Conservation (phyloP, 2,888 invertebrate genomes). For the Tenthredo amoena region DNA sequence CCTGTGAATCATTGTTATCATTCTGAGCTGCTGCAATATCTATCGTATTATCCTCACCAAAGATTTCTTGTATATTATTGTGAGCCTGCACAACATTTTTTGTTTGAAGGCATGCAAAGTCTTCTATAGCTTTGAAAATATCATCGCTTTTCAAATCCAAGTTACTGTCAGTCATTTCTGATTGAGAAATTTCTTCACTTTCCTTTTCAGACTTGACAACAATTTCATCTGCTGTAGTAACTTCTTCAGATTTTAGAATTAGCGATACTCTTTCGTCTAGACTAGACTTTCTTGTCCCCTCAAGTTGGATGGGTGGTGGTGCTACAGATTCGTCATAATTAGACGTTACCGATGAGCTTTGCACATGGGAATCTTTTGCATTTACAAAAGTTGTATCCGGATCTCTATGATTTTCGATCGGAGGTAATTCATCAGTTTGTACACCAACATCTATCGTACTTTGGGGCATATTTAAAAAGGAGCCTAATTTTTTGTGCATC, state of each 20-base stretch:
- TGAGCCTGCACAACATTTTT: constrained; percentile 30
- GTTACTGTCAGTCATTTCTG: constrained; percentile 17
- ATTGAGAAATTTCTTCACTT: neutral
- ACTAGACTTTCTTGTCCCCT: constrained; percentile 11
- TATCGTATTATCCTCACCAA: constrained; percentile 55
- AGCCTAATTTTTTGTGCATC: constrained; percentile 66
- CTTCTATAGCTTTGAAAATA: constrained; percentile 43
- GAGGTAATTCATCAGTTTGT: constrained; percentile 62
- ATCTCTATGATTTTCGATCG: neutral
- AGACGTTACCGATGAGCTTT: constrained; percentile 58
- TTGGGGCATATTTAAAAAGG: constrained; percentile 63
- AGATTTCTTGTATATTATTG: constrained; percentile 57
- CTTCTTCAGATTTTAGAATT: constrained; percentile 36
- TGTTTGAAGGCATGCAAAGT: constrained; percentile 34
- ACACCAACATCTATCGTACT: constrained; percentile 64
- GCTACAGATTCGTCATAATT: constrained; percentile 55
- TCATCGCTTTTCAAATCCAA: constrained; percentile 27
- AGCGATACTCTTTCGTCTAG: constrained; percentile 43
- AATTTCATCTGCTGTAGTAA: neutral
- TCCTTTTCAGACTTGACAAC: constrained; percentile 36
- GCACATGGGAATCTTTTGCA: constrained; percentile 51
- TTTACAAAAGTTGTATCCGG: constrained; percentile 44
- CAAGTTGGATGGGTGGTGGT: neutral
- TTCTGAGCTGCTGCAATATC: constrained; percentile 53
- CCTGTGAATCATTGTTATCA: constrained; percentile 68